Base-by-base conservation (phyloP, 2,113 vertebrate genomes). In the Ceyx margarethae region DNA sequence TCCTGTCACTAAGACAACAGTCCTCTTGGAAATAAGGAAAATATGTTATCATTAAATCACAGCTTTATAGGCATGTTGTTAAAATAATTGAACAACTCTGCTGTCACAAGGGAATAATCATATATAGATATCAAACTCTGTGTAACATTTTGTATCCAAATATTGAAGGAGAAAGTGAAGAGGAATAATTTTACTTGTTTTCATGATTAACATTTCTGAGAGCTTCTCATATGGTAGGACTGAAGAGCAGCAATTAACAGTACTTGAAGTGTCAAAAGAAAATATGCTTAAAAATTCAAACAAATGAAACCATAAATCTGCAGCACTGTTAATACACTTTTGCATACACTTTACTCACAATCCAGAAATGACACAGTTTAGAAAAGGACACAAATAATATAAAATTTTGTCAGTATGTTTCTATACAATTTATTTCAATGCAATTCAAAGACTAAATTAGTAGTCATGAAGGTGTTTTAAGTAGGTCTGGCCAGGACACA, bases 11-110 rank as follows among this genome's bases (percentile, higher is more conserved):
- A 53, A 85, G 78, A 94, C 51, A 89, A 82, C n/a, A 42, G 20
- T 90, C 68, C 40, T 94, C 29, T 26, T 87, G 46, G 33, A 96
- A 94, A 93, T 50, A 72, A 85, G 43, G 40, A 62, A 85, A 81
- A 81, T 33, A 48, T 6, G 0, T 64, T 80, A 56, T 85, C 77
- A 56, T 92, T 92, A 95, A 92, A 96, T 87, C 43, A 60, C 20
- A 64, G 35, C 60, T 93, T 94, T 84, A 78, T 66, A 83, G 68
- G 37, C 61, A 61, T 42, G 25, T 85, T 91, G 40, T 58, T 93
- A n/a, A 93, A 94, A 94, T 88, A 94, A 81, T 89, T 89, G 71
- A 96, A 88, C 45, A 89, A 42, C n/a, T 46, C 3, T 2, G 56
- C 58, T 95, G 89, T 87, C 85, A 82, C 64, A 89, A 85, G 84